phyloP scores from a whole-genome alignment of 2,888 invertebrate species.

The Perizoma affinitatum region DNA sequence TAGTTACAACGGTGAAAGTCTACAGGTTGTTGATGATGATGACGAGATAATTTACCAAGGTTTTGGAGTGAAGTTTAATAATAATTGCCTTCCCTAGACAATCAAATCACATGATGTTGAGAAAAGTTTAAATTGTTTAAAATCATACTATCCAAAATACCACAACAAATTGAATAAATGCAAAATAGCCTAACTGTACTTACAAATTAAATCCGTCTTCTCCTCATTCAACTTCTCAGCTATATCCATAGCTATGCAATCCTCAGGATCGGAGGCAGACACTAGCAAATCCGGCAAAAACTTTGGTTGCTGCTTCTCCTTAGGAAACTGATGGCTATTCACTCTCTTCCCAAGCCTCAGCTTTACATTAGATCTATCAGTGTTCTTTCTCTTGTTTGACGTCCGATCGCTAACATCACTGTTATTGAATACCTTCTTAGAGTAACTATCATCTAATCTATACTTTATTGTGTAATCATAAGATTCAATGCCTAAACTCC shows the following conservation, averaged over 20 bases:
- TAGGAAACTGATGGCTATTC: constrained; percentile 67
- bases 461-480: constrained; percentile 89
- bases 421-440: constrained; percentile 67
- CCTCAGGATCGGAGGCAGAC: constrained; percentile 76
- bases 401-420: constrained; percentile 53
- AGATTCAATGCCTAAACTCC: constrained; percentile 89
- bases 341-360: constrained; percentile 82
- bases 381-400: constrained; percentile 84
- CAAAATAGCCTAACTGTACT: constrained; percentile 43
- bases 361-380: constrained; percentile 84
- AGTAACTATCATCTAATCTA: constrained; percentile 82
- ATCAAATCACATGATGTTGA: no score
- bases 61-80: no score
- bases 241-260: constrained; percentile 88
- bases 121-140: no score
- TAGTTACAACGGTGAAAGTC: no score
- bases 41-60: no score
- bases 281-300: constrained; percentile 84
- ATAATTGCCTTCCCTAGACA: no score
- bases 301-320: constrained; percentile 81
- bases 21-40: no score
- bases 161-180: no score
- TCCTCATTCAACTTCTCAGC: constrained; percentile 89
- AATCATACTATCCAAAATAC: no score
- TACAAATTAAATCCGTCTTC: constrained; percentile 89